A percentile compares a stretch with the other conserved stretches of the same genome.
Evolutionary conservation across 35 echinoderm and acorn worm species (phyloP).

Genomic region (Ptychodera flava): DNA sequence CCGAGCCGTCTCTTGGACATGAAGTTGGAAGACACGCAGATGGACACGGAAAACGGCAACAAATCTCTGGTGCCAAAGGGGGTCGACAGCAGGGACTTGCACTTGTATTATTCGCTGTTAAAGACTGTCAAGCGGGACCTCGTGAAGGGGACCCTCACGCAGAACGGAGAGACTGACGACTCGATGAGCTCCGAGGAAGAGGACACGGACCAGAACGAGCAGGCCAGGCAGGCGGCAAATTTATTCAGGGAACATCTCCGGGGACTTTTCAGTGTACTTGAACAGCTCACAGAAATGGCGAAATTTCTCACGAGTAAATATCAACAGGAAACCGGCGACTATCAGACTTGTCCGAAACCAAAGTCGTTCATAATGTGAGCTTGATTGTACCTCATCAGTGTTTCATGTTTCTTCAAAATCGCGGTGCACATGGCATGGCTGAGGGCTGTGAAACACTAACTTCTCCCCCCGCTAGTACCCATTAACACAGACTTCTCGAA

Average conservation of each 20-base stretch:
- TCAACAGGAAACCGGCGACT: conserved; percentile 78
- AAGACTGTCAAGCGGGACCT: conserved; percentile 88
- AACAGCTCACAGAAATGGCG: conserved; percentile 79
- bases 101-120: conserved; percentile 81
- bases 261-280: conserved; percentile 72
- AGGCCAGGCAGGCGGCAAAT: conserved; percentile 44
- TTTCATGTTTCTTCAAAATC: too few species aligned
- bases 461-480: too few species aligned
- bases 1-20: conserved; percentile 88
- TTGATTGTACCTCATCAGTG: too few species aligned
- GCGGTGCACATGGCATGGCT: too few species aligned
- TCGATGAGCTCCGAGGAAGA: conserved; percentile 21
- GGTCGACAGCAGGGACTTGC: conserved; percentile 18
- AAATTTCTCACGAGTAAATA: conserved; percentile 69
- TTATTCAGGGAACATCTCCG: conserved; percentile 84
- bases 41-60: not conserved
- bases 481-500: too few species aligned
- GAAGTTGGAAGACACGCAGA: conserved; percentile 20
- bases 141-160: conserved; percentile 49
- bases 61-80: not conserved
- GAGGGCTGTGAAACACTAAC: too few species aligned
- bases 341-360: conserved; percentile 70
- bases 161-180: conserved; percentile 19
- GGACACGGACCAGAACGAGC: conserved; percentile 15
- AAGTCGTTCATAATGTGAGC: conserved; percentile 66